Base-by-base conservation (phyloP, 2,113 vertebrate genomes). In the Sciurus niger region DNA sequence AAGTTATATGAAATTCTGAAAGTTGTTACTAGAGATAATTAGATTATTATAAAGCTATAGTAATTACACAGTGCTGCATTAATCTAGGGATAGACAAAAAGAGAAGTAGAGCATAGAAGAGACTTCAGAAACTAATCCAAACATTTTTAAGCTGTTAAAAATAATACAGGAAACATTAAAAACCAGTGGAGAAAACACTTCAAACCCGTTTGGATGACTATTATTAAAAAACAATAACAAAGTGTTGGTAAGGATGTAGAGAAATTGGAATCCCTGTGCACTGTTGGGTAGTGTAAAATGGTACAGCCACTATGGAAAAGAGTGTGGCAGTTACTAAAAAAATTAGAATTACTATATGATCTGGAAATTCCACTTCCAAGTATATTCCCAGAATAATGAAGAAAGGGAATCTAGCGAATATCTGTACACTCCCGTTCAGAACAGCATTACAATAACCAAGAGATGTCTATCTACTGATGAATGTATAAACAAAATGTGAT, bases 1-100 rank as follows among this genome's bases (percentile, higher is more conserved):
- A 91, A 90, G 32, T 87, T 83, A 73, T 28, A 53, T 86, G 13
- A 82, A 82, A 77, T 90, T 94, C 37, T 94, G 34, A 63, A 93
- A 86, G 93, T 40, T 55, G 1, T 67, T 89, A 76, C n/a, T 83
- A 72, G 28, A 96, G 30, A 63, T 55, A 88, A 43, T 46, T 68
- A 22, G 24, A 65, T 67, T 87, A 24, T 37, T 94, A 72, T 55
- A 77, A 90, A 80, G 73, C 1, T 63, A 20, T 25, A 73, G 48
- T 95, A 74, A 87, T 77, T 87, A 55, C 3, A n/a, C 28, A 84
- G 17, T 48, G 14, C n/a, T 74, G 13, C 63, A 65, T 63, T 60
- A 74, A 84, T 74, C 25, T 12, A 74, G 24, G 16, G 22, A 72
- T 70, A 46, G 30, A 68, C 14, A 60, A 73, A 63, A 72, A 43